Percentiles rank a stretch among this genome's conserved stretches.
These are phyloP conservation scores for Spheniscus mendiculus DNA, from an alignment of 2,113 vertebrate species.

Conservation along the genomic window DNA sequence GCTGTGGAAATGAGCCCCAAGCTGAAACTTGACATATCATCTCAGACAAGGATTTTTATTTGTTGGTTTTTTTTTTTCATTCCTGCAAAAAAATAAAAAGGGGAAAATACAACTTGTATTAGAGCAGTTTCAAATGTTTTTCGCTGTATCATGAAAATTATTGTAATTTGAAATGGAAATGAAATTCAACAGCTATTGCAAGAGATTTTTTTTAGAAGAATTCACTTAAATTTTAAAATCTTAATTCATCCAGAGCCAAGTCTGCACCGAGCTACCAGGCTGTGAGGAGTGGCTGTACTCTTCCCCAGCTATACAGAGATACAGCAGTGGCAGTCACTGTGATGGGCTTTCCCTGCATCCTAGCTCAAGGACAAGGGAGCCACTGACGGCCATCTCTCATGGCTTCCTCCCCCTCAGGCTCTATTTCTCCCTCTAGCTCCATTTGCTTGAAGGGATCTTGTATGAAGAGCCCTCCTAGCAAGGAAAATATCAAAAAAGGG, in stretches of 20 bases:
- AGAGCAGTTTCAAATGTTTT: not conserved
- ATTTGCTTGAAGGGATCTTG: not conserved
- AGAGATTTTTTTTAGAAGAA: not conserved
- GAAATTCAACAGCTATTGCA: not conserved
- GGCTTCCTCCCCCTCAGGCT: not conserved
- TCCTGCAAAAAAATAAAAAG: not conserved
- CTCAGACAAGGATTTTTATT: not conserved
- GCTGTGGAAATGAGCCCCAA: not conserved
- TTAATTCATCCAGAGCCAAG: not conserved
- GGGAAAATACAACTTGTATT: not conserved
- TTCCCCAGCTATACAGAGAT: not conserved
- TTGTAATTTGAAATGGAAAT: not conserved
- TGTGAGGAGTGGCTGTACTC: not conserved
- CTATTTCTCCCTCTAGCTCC: not conserved
- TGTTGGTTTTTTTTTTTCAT: not conserved
- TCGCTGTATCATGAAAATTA: not conserved
- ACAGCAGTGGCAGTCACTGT: not conserved
- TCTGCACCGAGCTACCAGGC: not conserved
- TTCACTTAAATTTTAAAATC: not conserved
- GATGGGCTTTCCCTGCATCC: not conserved
- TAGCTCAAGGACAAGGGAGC: not conserved
- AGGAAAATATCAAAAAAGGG: not conserved
- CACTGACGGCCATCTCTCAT: not conserved
- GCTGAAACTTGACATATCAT: not conserved
- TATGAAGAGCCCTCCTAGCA: not conserved